phyloP scores from a whole-genome alignment of 2,797 vertebrate genomes.

The Periophthalmus magnuspinnatus region DNA sequence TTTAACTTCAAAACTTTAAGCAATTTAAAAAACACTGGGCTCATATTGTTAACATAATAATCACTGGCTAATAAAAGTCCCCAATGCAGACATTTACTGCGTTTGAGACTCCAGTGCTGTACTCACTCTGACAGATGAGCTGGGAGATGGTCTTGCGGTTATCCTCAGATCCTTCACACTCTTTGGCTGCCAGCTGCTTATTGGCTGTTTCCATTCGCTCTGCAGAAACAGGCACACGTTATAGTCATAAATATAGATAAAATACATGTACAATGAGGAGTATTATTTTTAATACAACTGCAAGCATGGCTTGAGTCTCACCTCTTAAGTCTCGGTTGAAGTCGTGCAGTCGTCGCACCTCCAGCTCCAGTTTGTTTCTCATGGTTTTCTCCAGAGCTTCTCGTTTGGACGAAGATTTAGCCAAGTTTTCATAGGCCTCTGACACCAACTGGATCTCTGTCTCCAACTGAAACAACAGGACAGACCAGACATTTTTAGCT shows the following conservation, averaged over 20 bases:
- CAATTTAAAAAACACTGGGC: too few species aligned
- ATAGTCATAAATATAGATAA: not conserved
- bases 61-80: too few species aligned
- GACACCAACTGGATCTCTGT: slow-evolving; percentile 96
- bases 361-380: slow-evolving; percentile 96
- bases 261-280: not conserved
- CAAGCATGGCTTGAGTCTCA: slow-evolving; percentile 52
- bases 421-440: slow-evolving; percentile 95
- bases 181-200: slow-evolving; percentile 94
- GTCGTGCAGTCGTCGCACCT: slow-evolving; percentile 94
- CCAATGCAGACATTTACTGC: too few species aligned
- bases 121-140: slow-evolving; percentile 93
- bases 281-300: too few species aligned
- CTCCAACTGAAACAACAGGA: slow-evolving; percentile 83
- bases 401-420: slow-evolving; percentile 93
- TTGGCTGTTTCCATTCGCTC: slow-evolving; percentile 97
- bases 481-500: too few species aligned
- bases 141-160: slow-evolving; percentile 97
- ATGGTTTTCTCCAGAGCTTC: slow-evolving; percentile 96
- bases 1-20: too few species aligned
- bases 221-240: slow-evolving; percentile 49
- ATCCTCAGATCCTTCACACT: slow-evolving; percentile 94
- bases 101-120: slow-evolving; percentile 7
- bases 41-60: too few species aligned
- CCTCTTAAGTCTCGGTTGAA: slow-evolving; percentile 98